phyloP scores from a whole-genome alignment of 2,113 vertebrate genomes.

The Sakesphorus luctuosus region DNA sequence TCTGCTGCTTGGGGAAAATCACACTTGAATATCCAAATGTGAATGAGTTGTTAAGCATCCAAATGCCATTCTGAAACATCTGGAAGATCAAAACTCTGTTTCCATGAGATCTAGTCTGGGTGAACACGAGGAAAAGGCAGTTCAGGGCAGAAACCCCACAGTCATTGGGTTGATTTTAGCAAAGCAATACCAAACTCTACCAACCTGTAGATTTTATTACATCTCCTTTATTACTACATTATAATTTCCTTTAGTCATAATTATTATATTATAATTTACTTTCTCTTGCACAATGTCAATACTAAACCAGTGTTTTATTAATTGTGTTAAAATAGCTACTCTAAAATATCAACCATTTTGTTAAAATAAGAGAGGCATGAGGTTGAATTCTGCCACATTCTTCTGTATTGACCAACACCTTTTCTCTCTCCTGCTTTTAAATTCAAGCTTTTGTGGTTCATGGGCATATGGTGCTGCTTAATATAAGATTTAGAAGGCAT shows the following conservation, averaged over 20 bases:
- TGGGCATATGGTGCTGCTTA: not conserved
- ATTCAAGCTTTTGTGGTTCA: not conserved
- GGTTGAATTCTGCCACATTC: not conserved
- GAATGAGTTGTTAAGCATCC: not conserved
- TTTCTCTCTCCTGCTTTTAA: not conserved
- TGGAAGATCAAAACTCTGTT: not conserved
- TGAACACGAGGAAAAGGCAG: not conserved
- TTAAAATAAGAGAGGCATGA: not conserved
- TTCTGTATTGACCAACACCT: not conserved
- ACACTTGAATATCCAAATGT: not conserved
- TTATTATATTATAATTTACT: not conserved
- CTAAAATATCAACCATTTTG: not conserved
- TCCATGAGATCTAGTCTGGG: not conserved
- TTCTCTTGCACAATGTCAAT: not conserved
- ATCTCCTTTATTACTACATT: not conserved
- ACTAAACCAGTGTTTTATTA: not conserved
- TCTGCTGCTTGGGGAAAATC: not conserved
- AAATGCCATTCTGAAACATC: not conserved
- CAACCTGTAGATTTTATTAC: not conserved
- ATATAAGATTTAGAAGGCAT: not conserved
- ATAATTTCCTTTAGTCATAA: not conserved
- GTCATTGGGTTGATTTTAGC: not conserved
- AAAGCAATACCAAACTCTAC: rapidly evolving
- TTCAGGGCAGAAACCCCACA: not conserved
- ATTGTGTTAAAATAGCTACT: not conserved